Evolutionary conservation across 2,888 invertebrate genomes (phyloP), one percentile per base, ranked within the genome.

Genomic region (Lomographa bimaculata): DNA sequence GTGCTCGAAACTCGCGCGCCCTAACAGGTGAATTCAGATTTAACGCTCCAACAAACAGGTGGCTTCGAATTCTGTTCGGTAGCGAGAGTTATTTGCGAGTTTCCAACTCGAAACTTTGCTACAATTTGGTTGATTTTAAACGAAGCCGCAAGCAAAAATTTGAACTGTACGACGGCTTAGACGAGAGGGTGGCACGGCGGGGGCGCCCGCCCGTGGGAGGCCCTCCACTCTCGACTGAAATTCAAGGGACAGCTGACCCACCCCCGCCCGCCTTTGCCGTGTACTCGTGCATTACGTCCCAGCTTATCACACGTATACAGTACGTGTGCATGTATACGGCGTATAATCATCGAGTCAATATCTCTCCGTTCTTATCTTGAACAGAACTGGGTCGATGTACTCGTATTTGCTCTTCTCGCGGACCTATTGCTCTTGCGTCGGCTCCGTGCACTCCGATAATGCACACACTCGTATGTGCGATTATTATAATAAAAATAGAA

Each of bases 311-410:
- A 21, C 33, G 35, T 32, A 34, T 27, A 14, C 14, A 5, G 18
- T 28, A 33, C 46, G 39, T 46, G 27, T 17, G 38, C 33, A 27
- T 40, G 48, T 46, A 43, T 51, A 45, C 50, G 41, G 46, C 46
- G 55, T 57, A 54, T 64, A 68, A 70, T 69, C 71, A 60, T 57
- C 61, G 55, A 62, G 69, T 64, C 67, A 64, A 75, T 78, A 77
- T 75, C 77, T 68, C 59, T 7, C 54, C 50, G 50, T 38, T 48
- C 55, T 66, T 70, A 70, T 70, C 69, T 63, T 35, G 51, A 39
- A 38, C 50, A 59, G 57, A 70, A 70, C 64, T 79, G 65, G 79
- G 79, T 78, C 79, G 72, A 65, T 69, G 75, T 64, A 68, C 72
- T n/a, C n/a, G n/a, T n/a, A n/a, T n/a, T 70, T 61, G 69, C 61